Conservation (phyloP, 2,113 vertebrate species). For the Cyphomyrus plagiostoma region DNA sequence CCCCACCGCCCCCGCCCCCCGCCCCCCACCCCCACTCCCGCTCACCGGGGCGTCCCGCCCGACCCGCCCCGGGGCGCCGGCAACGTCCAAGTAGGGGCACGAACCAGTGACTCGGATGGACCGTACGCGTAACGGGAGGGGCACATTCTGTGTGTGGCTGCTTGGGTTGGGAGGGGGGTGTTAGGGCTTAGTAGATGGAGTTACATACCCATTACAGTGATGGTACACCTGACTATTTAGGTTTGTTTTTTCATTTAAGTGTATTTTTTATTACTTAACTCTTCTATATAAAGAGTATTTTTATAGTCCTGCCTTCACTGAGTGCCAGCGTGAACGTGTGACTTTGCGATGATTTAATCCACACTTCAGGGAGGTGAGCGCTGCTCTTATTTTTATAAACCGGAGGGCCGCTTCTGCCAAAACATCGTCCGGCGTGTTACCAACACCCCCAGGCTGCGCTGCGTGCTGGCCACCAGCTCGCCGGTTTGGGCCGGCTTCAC, state of each 20-base stretch:
- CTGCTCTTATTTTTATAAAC: constrained; percentile 30
- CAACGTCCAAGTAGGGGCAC: not conserved
- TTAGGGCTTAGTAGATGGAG: not conserved
- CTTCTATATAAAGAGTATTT: not conserved
- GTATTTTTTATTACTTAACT: not conserved
- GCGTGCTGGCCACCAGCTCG: not conserved
- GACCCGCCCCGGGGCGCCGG: not conserved
- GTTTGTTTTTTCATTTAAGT: not conserved
- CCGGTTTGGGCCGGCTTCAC: not conserved
- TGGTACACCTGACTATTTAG: not conserved
- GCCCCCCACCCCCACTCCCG: no score
- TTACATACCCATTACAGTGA: not conserved
- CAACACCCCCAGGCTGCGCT: constrained; percentile 11
- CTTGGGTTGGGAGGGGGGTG: not conserved
- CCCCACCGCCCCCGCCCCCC: no score
- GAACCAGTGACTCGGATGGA: not conserved
- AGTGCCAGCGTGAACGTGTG: not conserved
- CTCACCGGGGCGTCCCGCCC: no score
- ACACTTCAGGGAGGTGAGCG: constrained; percentile 20
- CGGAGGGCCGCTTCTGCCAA: not conserved
- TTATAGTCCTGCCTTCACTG: not conserved
- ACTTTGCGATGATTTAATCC: constrained; percentile 18
- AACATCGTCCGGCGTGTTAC: constrained; percentile 9
- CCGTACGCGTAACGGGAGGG: no score
- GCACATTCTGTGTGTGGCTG: no score